A percentile compares a stretch with the other conserved stretches of the same genome.
Evolutionary conservation across 2,888 invertebrate species (phyloP).

Genomic region (Malthinus flaveolus): DNA sequence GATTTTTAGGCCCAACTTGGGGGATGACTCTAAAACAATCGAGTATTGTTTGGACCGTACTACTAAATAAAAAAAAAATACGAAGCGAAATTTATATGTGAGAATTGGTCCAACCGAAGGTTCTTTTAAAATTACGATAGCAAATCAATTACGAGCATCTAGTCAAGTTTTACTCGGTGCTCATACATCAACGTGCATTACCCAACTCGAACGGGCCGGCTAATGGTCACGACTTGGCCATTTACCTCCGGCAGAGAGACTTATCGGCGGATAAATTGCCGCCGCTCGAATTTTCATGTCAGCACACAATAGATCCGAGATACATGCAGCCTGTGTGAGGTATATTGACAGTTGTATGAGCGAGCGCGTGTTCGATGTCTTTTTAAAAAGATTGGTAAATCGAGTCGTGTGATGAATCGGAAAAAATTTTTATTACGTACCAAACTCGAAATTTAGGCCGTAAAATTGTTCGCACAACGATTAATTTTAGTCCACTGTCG

Average conservation of each 20-base stretch:
- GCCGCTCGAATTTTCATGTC: constrained; percentile 61
- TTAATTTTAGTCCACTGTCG: too few species aligned
- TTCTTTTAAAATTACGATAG: constrained; percentile 27
- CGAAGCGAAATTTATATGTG: too few species aligned
- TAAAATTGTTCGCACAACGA: too few species aligned
- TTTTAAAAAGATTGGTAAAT: constrained; percentile 31
- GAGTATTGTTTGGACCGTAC: background rate
- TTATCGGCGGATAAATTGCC: constrained; percentile 62
- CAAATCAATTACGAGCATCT: constrained; percentile 40
- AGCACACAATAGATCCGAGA: constrained; percentile 54
- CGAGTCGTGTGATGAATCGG: constrained; percentile 1
- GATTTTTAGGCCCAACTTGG: background rate
- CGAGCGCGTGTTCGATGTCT: constrained; percentile 44
- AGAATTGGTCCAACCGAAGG: too few species aligned
- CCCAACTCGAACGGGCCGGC: constrained; percentile 42
- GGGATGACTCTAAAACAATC: too few species aligned
- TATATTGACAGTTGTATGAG: constrained; percentile 53
- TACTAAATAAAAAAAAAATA: background rate
- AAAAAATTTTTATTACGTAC: background rate
- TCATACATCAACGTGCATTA: constrained; percentile 44
- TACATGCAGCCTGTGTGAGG: constrained; percentile 52
- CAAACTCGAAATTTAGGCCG: too few species aligned
- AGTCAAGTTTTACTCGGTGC: constrained; percentile 30
- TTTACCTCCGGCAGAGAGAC: constrained; percentile 65
- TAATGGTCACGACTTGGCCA: constrained; percentile 65